Evolutionary conservation across 1,140 invertebrate genomes (phyloP).

Genomic region (Ceratoteleas bidentatus): DNA sequence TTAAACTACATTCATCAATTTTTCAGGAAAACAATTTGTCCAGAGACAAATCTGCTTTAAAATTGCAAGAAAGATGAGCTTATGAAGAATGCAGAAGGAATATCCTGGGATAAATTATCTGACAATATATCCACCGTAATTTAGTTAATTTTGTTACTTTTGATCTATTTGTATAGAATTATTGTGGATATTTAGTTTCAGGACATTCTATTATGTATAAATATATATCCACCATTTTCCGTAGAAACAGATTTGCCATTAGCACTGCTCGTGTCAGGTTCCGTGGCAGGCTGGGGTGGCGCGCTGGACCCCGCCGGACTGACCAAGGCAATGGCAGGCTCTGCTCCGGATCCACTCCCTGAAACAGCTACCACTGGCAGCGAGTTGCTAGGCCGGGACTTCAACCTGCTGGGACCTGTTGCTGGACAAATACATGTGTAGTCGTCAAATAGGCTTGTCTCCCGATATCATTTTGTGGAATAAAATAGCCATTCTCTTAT

Average conservation of each 20-base stretch:
- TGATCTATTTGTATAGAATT: no score
- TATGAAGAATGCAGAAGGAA: no score
- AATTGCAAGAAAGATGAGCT: no score
- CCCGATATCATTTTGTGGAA: no score
- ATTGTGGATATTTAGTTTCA: not conserved
- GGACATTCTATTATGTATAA: not conserved
- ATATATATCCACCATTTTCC: conserved; percentile 73
- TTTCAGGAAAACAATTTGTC: not conserved
- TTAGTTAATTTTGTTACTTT: no score
- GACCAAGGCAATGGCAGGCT: conserved; percentile 77
- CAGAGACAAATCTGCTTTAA: no score
- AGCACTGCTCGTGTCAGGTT: conserved; percentile 79
- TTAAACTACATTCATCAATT: not conserved
- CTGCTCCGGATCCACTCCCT: conserved; percentile 73
- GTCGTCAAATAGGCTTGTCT: conserved; percentile 16
- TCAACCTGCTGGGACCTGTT: conserved; percentile 80
- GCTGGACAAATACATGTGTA: conserved; percentile 67
- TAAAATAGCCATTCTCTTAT: no score
- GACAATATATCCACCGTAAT: no score
- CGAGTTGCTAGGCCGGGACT: conserved; percentile 81
- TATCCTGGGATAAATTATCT: no score
- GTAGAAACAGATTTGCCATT: conserved; percentile 74
- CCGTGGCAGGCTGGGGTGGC: conserved; percentile 78
- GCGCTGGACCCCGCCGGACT: conserved; percentile 77
- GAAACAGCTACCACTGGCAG: conserved; percentile 79